Conservation (phyloP, 64 coral and sea anemone genomes). For the Dendronephthya gigantea region DNA sequence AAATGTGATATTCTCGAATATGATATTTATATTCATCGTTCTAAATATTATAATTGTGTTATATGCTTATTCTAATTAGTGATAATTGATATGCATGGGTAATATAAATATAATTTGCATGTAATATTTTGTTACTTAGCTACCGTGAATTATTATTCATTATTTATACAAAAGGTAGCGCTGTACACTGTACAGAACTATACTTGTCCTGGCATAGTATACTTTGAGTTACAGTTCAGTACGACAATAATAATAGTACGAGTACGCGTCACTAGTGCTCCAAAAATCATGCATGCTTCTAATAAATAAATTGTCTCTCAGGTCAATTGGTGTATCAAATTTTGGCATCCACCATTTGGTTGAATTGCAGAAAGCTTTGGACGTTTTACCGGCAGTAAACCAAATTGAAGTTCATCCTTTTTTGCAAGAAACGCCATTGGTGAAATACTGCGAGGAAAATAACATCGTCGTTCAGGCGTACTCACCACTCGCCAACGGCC, state of each 20-base stretch:
- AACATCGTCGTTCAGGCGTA: constrained; percentile 74
- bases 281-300: no score
- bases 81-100: background rate
- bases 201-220: no score
- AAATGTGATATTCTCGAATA: no score
- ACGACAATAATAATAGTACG: no score
- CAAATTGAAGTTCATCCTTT: constrained; percentile 97
- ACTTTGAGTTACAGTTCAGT: no score
- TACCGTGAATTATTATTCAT: no score
- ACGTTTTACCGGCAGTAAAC: constrained; percentile 69
- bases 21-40: background rate
- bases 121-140: no score
- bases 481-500: constrained; percentile 72
- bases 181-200: no score
- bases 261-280: no score
- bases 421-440: constrained; percentile 55
- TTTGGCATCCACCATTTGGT: constrained; percentile 90
- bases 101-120: background rate
- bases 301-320: background rate
- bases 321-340: constrained; percentile 94
- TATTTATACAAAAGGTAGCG: no score
- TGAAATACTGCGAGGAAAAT: constrained; percentile 54
- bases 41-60: background rate
- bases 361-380: constrained; percentile 54
- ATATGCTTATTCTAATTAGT: background rate